phyloP scores from a whole-genome alignment of 1,140 invertebrate genomes.

The Pararge aegeria region DNA sequence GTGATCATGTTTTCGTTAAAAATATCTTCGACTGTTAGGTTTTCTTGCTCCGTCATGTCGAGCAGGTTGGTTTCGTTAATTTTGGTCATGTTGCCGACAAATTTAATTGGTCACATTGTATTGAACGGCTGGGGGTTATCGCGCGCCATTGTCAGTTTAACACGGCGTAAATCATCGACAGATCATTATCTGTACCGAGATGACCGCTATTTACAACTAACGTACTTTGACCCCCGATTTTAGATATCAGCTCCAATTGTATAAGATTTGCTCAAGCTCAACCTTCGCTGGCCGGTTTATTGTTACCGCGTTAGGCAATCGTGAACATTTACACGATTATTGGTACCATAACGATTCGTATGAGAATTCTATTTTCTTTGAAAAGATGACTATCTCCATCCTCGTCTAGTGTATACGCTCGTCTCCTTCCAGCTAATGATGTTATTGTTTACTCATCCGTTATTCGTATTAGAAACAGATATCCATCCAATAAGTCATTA shows the following conservation, averaged over 20 bases:
- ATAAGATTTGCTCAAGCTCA: slow-evolving; percentile 54
- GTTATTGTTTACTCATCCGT: slow-evolving; percentile 72
- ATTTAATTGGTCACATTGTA: slow-evolving; percentile 74
- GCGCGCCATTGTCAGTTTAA: slow-evolving; percentile 70
- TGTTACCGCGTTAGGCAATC: slow-evolving; percentile 72
- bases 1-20: slow-evolving; percentile 48
- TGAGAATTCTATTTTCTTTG: slow-evolving; percentile 77
- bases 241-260: slow-evolving; percentile 25
- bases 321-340: slow-evolving; percentile 79
- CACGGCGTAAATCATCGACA: slow-evolving; percentile 73
- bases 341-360: slow-evolving; percentile 75
- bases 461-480: slow-evolving; percentile 60
- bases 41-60: slow-evolving; percentile 54
- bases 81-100: slow-evolving; percentile 63
- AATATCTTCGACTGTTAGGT: slow-evolving; percentile 53
- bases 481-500: slow-evolving; percentile 47
- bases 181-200: slow-evolving; percentile 70
- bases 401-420: slow-evolving; percentile 29
- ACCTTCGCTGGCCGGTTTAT: slow-evolving; percentile 45
- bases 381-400: slow-evolving; percentile 53
- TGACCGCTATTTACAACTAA: slow-evolving; percentile 60
- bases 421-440: slow-evolving; percentile 58
- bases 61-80: slow-evolving; percentile 56
- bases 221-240: slow-evolving; percentile 39
- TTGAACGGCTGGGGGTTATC: slow-evolving; percentile 52